These are phyloP conservation scores for Blastomussa wellsi DNA, from an alignment of 92 coral and sea anemone genomes.

Conservation along the genomic window DNA sequence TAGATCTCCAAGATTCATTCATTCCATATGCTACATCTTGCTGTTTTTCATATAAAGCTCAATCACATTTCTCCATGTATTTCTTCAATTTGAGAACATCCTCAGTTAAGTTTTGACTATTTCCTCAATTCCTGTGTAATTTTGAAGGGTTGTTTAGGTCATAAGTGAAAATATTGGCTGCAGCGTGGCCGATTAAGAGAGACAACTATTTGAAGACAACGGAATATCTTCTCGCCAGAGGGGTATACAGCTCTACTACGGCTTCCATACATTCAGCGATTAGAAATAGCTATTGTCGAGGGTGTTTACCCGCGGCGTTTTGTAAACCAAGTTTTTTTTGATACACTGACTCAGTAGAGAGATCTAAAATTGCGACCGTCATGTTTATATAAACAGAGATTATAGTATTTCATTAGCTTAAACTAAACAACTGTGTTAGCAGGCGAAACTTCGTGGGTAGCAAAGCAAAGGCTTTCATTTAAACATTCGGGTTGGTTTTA, in stretches of 20 bases:
- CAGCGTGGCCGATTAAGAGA: not conserved
- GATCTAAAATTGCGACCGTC: not conserved
- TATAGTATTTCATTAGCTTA: not conserved
- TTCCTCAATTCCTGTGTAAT: conserved; percentile 13
- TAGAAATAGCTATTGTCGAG: no score
- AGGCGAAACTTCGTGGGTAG: not conserved
- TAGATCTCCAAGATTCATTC: not conserved
- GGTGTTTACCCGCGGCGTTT: no score
- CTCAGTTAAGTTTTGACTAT: not conserved
- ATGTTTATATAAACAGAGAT: conserved; percentile 21
- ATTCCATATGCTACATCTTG: not conserved
- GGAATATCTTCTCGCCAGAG: not conserved
- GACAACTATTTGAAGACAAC: not conserved
- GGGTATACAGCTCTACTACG: not conserved
- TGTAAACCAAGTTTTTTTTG: no score
- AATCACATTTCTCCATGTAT: not conserved
- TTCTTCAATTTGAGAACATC: not conserved
- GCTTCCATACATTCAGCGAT: not conserved
- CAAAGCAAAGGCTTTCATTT: not conserved
- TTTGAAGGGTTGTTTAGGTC: not conserved
- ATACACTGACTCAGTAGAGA: no score
- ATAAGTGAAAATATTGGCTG: conserved; percentile 8
- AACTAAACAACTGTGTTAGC: not conserved
- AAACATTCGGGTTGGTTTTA: not conserved
- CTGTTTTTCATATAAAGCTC: not conserved